Evolutionary conservation across 2,888 invertebrate genomes (phyloP).

Genomic region (Serrognathus titanus): DNA sequence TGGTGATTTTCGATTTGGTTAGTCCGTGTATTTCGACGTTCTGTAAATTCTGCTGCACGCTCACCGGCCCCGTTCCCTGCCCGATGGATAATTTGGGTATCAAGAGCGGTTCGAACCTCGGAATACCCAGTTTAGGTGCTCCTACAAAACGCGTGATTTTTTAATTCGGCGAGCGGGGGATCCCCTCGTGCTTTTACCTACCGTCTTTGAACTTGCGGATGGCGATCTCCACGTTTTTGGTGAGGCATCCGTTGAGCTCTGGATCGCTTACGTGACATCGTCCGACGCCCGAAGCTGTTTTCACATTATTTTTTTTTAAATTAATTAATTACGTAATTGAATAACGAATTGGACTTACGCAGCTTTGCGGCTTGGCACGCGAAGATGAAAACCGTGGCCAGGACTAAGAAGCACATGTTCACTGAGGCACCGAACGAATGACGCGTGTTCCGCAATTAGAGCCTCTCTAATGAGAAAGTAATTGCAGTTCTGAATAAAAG

Average conservation of each 20-base stretch:
- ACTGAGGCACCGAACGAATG: no score
- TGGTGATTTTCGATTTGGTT: constrained; percentile 55
- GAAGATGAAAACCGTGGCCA: no score
- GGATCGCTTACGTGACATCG: constrained; percentile 56
- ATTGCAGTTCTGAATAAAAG: no score
- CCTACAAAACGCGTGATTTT: constrained; percentile 50
- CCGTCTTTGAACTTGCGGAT: constrained; percentile 57
- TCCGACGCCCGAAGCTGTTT: constrained; percentile 47
- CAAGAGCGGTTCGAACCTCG: constrained; percentile 51
- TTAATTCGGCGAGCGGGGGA: no score
- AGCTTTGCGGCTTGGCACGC: no score
- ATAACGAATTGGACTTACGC: no score
- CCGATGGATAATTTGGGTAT: constrained; percentile 47
- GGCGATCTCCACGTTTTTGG: constrained; percentile 57
- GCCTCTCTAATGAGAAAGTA: no score
- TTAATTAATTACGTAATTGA: no score
- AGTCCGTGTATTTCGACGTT: constrained; percentile 64
- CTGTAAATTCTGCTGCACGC: constrained; percentile 62
- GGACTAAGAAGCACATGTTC: no score
- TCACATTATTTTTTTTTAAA: no score
- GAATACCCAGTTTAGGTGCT: constrained; percentile 56
- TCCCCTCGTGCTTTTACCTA: constrained; percentile 36
- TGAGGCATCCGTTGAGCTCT: constrained; percentile 58
- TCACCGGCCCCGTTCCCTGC: constrained; percentile 58
- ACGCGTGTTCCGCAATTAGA: no score